Evolutionary conservation across 1,140 invertebrate genomes (phyloP).

Genomic region (Caligus rogercresseyi): DNA sequence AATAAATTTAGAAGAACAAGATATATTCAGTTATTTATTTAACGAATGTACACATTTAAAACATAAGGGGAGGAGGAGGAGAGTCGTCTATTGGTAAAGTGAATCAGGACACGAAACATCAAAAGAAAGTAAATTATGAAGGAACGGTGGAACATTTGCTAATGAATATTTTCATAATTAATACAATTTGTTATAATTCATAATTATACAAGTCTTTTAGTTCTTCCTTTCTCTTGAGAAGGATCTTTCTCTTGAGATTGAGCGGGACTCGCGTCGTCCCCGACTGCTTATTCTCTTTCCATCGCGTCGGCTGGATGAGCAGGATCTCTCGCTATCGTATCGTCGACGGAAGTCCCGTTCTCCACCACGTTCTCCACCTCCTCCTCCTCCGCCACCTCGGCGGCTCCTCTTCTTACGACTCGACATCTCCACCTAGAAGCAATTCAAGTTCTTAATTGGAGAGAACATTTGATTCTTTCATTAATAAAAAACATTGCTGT

Average conservation of each 20-base stretch:
- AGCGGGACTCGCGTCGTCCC: not conserved
- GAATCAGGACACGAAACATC: too few relatives aligned
- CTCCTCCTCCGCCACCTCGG: not conserved
- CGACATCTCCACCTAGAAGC: not conserved
- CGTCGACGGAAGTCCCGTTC: not conserved
- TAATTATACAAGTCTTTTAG: not conserved
- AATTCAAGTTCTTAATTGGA: not conserved
- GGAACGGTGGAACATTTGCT: too few relatives aligned
- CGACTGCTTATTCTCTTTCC: not conserved
- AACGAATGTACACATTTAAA: too few relatives aligned
- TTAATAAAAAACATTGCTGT: not conserved
- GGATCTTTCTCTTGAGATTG: not conserved
- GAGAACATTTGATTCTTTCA: too few relatives aligned
- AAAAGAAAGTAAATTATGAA: too few relatives aligned
- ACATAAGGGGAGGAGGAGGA: too few relatives aligned
- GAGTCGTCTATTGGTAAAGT: too few relatives aligned
- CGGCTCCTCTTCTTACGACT: not conserved
- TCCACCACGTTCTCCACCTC: not conserved
- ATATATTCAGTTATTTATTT: too few relatives aligned
- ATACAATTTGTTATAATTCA: too few relatives aligned
- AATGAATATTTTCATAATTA: too few relatives aligned
- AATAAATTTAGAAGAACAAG: too few relatives aligned
- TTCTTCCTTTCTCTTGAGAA: not conserved
- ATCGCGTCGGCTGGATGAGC: not conserved
- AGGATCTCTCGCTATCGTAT: not conserved